Conservation (phyloP, 2,888 invertebrate genomes). For the Crocallis elinguaria region DNA sequence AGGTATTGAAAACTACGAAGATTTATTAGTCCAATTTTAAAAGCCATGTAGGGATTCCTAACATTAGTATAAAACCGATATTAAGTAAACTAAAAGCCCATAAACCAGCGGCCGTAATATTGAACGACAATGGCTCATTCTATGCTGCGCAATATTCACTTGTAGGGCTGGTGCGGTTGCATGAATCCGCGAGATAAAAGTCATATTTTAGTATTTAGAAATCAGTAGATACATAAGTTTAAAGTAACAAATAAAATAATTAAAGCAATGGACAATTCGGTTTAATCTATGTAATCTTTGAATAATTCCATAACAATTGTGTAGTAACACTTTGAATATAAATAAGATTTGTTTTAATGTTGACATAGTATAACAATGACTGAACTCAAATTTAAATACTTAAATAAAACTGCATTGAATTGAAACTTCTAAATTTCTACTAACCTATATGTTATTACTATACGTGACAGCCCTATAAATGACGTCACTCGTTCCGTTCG, state of each 20-base stretch:
- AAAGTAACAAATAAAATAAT: too few relatives aligned
- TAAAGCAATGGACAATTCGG: too few relatives aligned
- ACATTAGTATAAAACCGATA: slow-evolving; percentile 4
- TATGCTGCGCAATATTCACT: not conserved
- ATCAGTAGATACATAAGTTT: too few relatives aligned
- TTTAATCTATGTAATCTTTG: too few relatives aligned
- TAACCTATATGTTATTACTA: not conserved
- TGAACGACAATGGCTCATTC: slow-evolving; percentile 52
- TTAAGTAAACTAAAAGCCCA: slow-evolving; percentile 36
- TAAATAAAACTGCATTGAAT: too few relatives aligned
- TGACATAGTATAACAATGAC: too few relatives aligned
- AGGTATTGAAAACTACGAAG: not conserved
- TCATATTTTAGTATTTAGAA: too few relatives aligned
- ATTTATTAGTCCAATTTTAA: not conserved
- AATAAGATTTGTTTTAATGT: too few relatives aligned
- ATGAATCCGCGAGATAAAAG: too few relatives aligned
- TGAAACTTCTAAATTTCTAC: not conserved
- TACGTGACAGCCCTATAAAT: slow-evolving; percentile 33
- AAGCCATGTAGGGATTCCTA: not conserved
- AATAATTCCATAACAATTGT: too few relatives aligned
- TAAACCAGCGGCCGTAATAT: slow-evolving; percentile 49
- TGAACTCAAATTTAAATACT: too few relatives aligned
- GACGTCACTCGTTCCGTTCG: slow-evolving; percentile 37
- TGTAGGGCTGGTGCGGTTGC: slow-evolving; percentile 5
- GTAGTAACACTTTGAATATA: too few relatives aligned